Base-by-base conservation (phyloP, 1,140 invertebrate species). In the Ptiloglossa arizonensis region DNA sequence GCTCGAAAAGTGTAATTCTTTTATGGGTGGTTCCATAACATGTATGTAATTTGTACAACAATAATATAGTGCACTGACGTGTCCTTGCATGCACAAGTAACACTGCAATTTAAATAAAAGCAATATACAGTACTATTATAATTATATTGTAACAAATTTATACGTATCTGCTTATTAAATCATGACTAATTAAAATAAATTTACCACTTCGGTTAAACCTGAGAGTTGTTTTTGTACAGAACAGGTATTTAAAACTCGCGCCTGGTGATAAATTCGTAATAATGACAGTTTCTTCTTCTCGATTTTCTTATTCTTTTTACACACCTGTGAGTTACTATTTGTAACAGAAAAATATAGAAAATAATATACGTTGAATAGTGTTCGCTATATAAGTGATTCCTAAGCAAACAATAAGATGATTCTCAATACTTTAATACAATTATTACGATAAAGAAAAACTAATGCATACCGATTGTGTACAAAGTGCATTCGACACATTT, bases 201-300 rank as follows among this genome's bases (percentile, higher is more conserved):
- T 38, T 56, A 32, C 27, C 24, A 22, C 57, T 77, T 63, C 29
- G 17, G 29, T 57, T 68, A 44, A 68, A 75, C 72, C 72, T 75
- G 63, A 68, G 72, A 75, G 72, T 75, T 75, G 57, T 57, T 54
- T 57, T n/a, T 32, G 15, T 27, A 29, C 19, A 62, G 27, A 3
- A 6, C n/a, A 41, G 8, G 32, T 19, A 35, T 59, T n/a, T 35
- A 17, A 59, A 59, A 35, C 29, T 59, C n/a, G n/a, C n/a, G n/a
- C n/a, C n/a, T n/a, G n/a, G n/a, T n/a, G n/a, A n/a, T n/a, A n/a
- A n/a, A n/a, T n/a, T n/a, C n/a, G n/a, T n/a, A n/a, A n/a, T n/a
- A n/a, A n/a, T n/a, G n/a, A n/a, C n/a, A n/a, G n/a, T n/a, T n/a
- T n/a, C n/a, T n/a, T n/a, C n/a, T n/a, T n/a, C n/a, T n/a, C n/a